These are phyloP conservation scores for Colletes collaris DNA, from an alignment of 2,888 invertebrate genomes.

Conservation along the genomic window DNA sequence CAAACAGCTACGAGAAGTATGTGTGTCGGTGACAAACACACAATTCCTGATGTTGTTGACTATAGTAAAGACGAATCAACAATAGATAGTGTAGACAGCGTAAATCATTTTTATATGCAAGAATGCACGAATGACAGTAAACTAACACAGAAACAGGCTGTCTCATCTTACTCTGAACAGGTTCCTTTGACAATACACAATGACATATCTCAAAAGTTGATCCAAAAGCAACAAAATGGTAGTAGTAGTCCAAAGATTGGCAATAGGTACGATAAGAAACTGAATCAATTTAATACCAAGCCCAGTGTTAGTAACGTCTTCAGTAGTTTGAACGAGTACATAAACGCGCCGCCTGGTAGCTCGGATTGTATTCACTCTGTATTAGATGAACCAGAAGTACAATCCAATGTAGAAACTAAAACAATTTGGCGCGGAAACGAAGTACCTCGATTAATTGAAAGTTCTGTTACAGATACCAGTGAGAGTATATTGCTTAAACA, in stretches of 20 bases:
- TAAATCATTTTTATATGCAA: constrained; percentile 75
- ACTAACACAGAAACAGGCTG: constrained; percentile 69
- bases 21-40: constrained; percentile 28
- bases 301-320: constrained; percentile 87
- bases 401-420: constrained; percentile 32
- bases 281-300: constrained; percentile 80
- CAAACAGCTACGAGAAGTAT: constrained; percentile 27
- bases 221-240: constrained; percentile 77
- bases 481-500: constrained; percentile 12
- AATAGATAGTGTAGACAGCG: constrained; percentile 65
- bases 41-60: constrained; percentile 18
- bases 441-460: constrained; percentile 26
- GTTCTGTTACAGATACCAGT: constrained; percentile 19
- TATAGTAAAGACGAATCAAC: constrained; percentile 25
- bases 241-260: constrained; percentile 68
- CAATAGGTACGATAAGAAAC: constrained; percentile 78
- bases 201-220: constrained; percentile 76
- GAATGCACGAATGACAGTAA: constrained; percentile 69
- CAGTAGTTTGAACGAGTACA: constrained; percentile 87
- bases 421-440: constrained; percentile 19
- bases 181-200: constrained; percentile 72
- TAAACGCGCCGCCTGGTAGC: constrained; percentile 82
- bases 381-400: constrained; percentile 36
- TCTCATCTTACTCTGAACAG: constrained; percentile 65
- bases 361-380: constrained; percentile 62